Evolutionary conservation across 2,888 invertebrate species (phyloP).

Genomic region (Eustalomyia histrio): DNA sequence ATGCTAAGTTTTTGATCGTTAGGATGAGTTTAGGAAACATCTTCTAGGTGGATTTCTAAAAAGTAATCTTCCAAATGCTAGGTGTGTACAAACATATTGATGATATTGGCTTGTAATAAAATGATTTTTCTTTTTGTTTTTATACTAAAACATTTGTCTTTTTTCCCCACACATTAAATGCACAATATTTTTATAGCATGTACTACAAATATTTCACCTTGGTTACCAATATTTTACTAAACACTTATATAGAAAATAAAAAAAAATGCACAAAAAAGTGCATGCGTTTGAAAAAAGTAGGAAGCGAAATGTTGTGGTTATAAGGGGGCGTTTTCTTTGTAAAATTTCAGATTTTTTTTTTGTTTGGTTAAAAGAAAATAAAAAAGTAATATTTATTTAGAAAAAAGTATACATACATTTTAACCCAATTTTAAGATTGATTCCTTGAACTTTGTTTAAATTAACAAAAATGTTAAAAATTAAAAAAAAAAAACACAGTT

Average conservation of each 20-base stretch:
- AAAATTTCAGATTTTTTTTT: not conserved
- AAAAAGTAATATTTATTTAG: not conserved
- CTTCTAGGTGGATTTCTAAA: no score
- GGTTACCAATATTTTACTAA: conserved; percentile 48
- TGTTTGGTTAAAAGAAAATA: not conserved
- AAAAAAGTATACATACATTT: conserved; percentile 43
- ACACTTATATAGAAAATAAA: not conserved
- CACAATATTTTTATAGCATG: not conserved
- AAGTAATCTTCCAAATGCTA: no score
- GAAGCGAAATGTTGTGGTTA: not conserved
- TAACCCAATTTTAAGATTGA: conserved; percentile 14
- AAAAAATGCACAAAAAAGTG: conserved; percentile 7
- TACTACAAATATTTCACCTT: conserved; percentile 46
- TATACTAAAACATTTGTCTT: not conserved
- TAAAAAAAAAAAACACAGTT: not conserved
- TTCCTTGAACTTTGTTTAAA: conserved; percentile 6
- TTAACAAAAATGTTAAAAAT: conserved; percentile 1
- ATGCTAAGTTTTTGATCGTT: no score
- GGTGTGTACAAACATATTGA: not conserved
- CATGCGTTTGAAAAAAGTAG: not conserved
- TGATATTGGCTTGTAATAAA: not conserved
- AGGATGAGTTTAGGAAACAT: no score
- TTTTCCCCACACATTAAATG: not conserved
- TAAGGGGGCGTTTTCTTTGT: conserved; percentile 8
- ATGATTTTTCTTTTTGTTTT: not conserved